These are phyloP conservation scores for Heliothis virescens DNA, from an alignment of 1,140 invertebrate species.

Conservation along the genomic window DNA sequence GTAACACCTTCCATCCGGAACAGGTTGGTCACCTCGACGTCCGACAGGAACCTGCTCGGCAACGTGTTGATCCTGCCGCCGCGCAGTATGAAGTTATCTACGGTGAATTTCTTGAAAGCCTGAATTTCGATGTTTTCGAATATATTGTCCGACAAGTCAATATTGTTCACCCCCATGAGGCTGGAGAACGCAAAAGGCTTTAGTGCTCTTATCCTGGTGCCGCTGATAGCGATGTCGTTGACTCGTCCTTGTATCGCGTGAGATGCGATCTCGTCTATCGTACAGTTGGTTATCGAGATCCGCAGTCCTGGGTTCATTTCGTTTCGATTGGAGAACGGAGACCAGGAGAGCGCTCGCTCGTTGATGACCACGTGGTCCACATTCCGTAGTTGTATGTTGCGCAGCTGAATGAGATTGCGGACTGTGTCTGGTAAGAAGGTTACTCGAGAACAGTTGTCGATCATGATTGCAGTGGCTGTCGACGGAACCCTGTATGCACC, in stretches of 20 bases:
- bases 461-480: slow-evolving; percentile 84
- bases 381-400: slow-evolving; percentile 72
- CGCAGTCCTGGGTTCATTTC: slow-evolving; percentile 76
- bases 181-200: slow-evolving; percentile 91
- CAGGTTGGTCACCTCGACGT: slow-evolving; percentile 89
- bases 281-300: slow-evolving; percentile 77
- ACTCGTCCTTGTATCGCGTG: slow-evolving; percentile 90
- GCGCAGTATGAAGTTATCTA: slow-evolving; percentile 88
- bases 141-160: slow-evolving; percentile 86
- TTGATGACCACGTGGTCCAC: slow-evolving; percentile 71
- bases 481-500: slow-evolving; percentile 86
- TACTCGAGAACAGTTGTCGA: slow-evolving; percentile 86
- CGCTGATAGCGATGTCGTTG: slow-evolving; percentile 88
- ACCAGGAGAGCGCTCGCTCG: slow-evolving; percentile 76
- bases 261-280: slow-evolving; percentile 88
- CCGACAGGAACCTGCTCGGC: slow-evolving; percentile 91
- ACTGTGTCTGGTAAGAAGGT: slow-evolving; percentile 84
- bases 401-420: slow-evolving; percentile 70
- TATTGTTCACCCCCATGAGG: slow-evolving; percentile 86
- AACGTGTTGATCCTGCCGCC: slow-evolving; percentile 82
- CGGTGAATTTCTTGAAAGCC: slow-evolving; percentile 92
- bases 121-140: slow-evolving; percentile 89
- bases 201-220: slow-evolving; percentile 87
- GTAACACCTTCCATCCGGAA: slow-evolving; percentile 88
- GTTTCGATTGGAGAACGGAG: slow-evolving; percentile 66